These are phyloP conservation scores for Heterodera carotae DNA, from an alignment of 1,140 invertebrate genomes.

Conservation along the genomic window DNA sequence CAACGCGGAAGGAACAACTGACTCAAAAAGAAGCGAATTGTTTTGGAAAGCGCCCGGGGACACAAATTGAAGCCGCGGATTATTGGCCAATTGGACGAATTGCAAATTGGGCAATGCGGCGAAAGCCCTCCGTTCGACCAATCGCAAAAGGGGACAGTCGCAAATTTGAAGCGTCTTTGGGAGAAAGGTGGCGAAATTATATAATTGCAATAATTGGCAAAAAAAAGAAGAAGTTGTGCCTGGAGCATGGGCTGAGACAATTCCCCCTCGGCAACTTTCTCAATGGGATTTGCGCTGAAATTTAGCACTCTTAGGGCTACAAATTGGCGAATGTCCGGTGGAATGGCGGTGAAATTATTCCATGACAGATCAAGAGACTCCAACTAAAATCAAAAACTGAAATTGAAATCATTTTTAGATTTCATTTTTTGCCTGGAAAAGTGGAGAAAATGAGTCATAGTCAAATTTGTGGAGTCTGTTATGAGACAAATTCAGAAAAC, in stretches of 20 bases:
- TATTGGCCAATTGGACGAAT: constrained; percentile 35
- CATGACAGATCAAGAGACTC: constrained; percentile 49
- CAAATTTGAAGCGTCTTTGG: constrained; percentile 37
- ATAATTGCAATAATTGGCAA: neutral
- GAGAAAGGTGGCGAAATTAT: too few species aligned
- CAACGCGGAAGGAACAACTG: constrained; percentile 27
- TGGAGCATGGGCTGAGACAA: constrained; percentile 45
- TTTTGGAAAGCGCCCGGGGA: constrained; percentile 51
- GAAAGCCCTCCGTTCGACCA: constrained; percentile 45
- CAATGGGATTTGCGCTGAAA: constrained; percentile 52
- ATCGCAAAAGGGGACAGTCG: constrained; percentile 32
- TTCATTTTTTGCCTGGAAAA: constrained; percentile 43
- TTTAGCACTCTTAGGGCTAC: constrained; percentile 48
- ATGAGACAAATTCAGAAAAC: constrained; percentile 39
- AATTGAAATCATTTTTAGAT: constrained; percentile 12
- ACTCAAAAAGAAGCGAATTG: constrained; percentile 42
- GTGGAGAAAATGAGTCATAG: constrained; percentile 50
- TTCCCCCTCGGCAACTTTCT: constrained; percentile 42
- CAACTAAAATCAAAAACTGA: constrained; percentile 40
- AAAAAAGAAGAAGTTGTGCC: constrained; percentile 14
- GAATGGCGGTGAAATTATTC: constrained; percentile 48
- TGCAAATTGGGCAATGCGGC: constrained; percentile 48
- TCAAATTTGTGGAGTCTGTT: constrained; percentile 49
- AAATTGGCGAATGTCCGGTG: constrained; percentile 47
- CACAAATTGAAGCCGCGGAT: constrained; percentile 43